Conservation (phyloP, 2,113 vertebrate species). For the Ramphastos sulfuratus region DNA sequence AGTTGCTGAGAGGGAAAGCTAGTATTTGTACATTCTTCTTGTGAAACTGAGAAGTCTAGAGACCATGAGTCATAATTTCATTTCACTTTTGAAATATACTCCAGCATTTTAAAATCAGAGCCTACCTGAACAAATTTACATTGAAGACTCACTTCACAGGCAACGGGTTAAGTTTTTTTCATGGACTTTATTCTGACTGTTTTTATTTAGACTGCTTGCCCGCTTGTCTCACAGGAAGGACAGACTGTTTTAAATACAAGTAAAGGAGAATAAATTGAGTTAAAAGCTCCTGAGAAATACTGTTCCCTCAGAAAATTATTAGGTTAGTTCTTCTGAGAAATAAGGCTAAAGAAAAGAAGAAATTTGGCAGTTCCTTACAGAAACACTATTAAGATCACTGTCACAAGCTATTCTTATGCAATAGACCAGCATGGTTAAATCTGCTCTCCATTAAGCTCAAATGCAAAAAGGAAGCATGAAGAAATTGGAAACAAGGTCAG, state of each 20-base stretch:
- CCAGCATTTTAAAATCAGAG: background rate
- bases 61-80: background rate
- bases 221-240: conserved; percentile 21
- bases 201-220: conserved; percentile 29
- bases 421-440: conserved; percentile 47
- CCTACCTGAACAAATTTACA: background rate
- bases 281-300: conserved; percentile 38
- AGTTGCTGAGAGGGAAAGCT: background rate
- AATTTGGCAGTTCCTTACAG: conserved; percentile 46
- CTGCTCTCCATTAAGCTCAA: conserved; percentile 62
- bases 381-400: conserved; percentile 56
- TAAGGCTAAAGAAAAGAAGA: conserved; percentile 37
- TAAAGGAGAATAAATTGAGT: conserved; percentile 50
- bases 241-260: conserved; percentile 43
- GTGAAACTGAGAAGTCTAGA: background rate
- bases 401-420: conserved; percentile 48
- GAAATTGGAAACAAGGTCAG: conserved; percentile 60
- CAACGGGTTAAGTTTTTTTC: conserved; percentile 4
- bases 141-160: background rate
- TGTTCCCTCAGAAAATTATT: conserved; percentile 55
- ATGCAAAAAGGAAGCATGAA: conserved; percentile 34
- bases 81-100: background rate
- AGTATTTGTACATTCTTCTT: background rate
- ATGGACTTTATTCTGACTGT: background rate
- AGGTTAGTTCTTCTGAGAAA: conserved; percentile 57